Base-by-base conservation (phyloP, 1,140 invertebrate genomes). In the Drosophila nikananu region DNA sequence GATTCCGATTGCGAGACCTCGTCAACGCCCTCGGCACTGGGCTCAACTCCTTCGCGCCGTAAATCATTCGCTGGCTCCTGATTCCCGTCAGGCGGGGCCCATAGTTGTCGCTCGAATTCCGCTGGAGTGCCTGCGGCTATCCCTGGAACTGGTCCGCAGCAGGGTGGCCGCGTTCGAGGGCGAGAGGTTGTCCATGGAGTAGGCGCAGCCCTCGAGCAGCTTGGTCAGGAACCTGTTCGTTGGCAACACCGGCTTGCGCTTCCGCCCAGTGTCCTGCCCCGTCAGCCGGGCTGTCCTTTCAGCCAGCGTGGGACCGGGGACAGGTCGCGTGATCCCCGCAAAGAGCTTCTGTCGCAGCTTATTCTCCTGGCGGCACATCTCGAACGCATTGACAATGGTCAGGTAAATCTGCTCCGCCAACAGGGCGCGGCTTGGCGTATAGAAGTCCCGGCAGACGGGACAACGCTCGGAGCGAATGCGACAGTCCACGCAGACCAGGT, bases 401-500 rank as follows among this genome's bases (percentile, higher is more conserved):
- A 93, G 93, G 82, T 94, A 94, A 44, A 94, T 93, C 51, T 93
- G 78, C 68, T 93, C 92, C 21, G 92, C 93, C 52, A 92, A 77
- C 25, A 83, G 63, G 0, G 86, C 86, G 10, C 81, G 81, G n/a
- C 77, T 75, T 17, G 82, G 82, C 32, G 84, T 91, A 44, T 90
- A 93, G 55, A 77, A 92, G 7, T 94, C 94, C 42, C 95, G 93
- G 67, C 95, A 96, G 8, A 96, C 93, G 0, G 95, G 95, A 87
- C 95, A 96, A 49, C 93, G 94, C 58, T 94, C 93, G 4, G 95
- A 94, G 70, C 94, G 95, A 8, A 94, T 86, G 54, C 95, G 94
- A 79, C 95, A 96, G 42, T 94, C 92, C 7, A 94, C 93, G 77
- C 95, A 96, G 5, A 96, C 92, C 19, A 96, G 93, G 70, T 96